Percentiles rank a stretch among this genome's conserved stretches.
Conservation (phyloP, 2,888 invertebrate species). For the Lepidocyrtoides sp. region DNA sequence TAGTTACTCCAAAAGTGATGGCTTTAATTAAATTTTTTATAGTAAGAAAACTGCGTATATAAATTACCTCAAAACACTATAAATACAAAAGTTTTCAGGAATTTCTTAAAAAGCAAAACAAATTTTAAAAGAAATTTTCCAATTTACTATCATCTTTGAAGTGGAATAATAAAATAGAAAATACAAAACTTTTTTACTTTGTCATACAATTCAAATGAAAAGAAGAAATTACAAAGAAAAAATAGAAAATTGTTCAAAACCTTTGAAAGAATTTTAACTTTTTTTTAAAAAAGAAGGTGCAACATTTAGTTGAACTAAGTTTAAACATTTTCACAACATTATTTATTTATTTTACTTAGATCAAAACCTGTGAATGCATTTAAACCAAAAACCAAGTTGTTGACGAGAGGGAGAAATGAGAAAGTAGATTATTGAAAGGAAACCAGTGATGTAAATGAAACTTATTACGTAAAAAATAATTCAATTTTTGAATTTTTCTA, state of each 20-base stretch:
- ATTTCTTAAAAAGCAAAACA: not conserved
- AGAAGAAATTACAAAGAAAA: not conserved
- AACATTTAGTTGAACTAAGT: too few relatives aligned
- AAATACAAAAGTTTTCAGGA: slow-evolving; percentile 24
- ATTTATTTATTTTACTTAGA: too few relatives aligned
- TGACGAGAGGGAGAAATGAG: not conserved
- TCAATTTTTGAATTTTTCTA: not conserved
- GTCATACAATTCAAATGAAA: slow-evolving; percentile 60
- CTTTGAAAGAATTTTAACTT: not conserved
- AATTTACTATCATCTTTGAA: not conserved
- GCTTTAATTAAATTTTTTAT: not conserved
- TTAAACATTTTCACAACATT: too few relatives aligned
- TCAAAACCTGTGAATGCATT: too few relatives aligned
- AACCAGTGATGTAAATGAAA: not conserved
- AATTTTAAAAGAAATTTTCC: slow-evolving; percentile 4
- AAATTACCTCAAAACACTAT: slow-evolving; percentile 25
- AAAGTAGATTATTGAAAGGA: not conserved
- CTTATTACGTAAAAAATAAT: not conserved
- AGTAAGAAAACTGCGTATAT: not conserved
- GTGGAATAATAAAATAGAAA: not conserved
- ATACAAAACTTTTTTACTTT: slow-evolving; percentile 64
- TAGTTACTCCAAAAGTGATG: too few relatives aligned
- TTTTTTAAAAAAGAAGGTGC: not conserved
- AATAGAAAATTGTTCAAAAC: not conserved
- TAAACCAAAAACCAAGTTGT: not conserved